phyloP scores from a whole-genome alignment of 2,888 invertebrate genomes.

The Cheilosia soror region DNA sequence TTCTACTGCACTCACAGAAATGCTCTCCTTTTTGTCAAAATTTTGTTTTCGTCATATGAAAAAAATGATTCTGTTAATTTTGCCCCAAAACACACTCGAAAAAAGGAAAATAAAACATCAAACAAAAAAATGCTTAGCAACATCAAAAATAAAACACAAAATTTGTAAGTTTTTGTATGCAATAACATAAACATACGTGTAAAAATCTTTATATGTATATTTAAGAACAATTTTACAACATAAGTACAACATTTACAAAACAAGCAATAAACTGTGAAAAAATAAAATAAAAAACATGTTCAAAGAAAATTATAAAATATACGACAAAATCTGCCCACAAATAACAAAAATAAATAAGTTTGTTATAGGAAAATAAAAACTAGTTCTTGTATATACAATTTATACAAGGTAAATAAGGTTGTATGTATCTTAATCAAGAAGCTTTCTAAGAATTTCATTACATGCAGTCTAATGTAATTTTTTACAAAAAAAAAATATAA shows the following conservation, averaged over 20 bases:
- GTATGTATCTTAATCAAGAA: background rate
- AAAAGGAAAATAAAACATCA: constrained; percentile 44
- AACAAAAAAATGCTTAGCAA: constrained; percentile 21
- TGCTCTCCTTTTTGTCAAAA: too few relatives aligned
- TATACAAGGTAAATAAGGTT: constrained; percentile 17
- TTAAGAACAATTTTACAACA: constrained; percentile 66
- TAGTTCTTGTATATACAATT: constrained; percentile 19
- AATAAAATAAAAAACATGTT: constrained; percentile 28
- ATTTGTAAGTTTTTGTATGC: constrained; percentile 44
- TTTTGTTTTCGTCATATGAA: too few relatives aligned
- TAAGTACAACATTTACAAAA: constrained; percentile 71
- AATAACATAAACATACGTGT: constrained; percentile 40
- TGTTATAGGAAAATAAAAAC: background rate
- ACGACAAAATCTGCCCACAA: constrained; percentile 17
- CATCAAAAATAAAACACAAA: constrained; percentile 64
- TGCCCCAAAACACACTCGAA: background rate
- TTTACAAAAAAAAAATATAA: constrained; percentile 8
- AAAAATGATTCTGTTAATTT: too few relatives aligned
- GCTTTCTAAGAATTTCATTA: background rate
- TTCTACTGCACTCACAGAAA: background rate
- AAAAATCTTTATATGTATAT: constrained; percentile 53
- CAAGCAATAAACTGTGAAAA: constrained; percentile 27
- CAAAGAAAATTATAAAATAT: constrained; percentile 23
- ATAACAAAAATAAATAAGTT: constrained; percentile 4
- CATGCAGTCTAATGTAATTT: constrained; percentile 13